A percentile compares a stretch with the other conserved stretches of the same genome.
Evolutionary conservation across 2,113 vertebrate genomes (phyloP).

Genomic region (Oriolus oriolus): DNA sequence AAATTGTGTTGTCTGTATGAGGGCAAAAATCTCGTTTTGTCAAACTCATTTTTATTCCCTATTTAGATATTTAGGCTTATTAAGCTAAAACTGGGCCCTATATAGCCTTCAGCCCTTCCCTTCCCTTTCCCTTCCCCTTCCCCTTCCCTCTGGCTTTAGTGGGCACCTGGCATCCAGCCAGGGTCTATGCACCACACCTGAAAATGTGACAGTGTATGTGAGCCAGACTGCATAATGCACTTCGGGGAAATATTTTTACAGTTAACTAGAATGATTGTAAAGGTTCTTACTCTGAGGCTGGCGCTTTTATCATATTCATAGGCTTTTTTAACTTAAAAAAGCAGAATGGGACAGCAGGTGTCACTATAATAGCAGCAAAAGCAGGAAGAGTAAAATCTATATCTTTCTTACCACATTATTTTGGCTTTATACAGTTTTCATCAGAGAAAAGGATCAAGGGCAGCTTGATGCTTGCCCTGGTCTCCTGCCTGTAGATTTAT

Average conservation of each 20-base stretch:
- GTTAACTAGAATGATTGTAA: neutral
- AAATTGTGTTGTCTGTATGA: neutral
- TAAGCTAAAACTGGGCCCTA: neutral
- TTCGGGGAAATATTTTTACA: neutral
- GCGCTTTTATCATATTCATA: neutral
- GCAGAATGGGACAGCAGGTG: conserved; percentile 3
- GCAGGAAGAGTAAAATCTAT: neutral
- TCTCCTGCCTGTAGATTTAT: neutral
- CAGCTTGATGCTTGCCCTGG: neutral
- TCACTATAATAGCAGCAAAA: neutral
- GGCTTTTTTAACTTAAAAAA: neutral
- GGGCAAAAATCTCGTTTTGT: fast-evolving
- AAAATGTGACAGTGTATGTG: neutral
- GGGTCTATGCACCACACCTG: neutral
- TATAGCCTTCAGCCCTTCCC: neutral
- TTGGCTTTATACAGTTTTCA: neutral
- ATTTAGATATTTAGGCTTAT: neutral
- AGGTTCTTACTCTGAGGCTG: neutral
- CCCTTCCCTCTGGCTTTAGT: neutral
- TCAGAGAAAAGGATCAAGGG: neutral
- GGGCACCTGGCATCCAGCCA: too few species aligned
- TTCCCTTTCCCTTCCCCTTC: too few species aligned
- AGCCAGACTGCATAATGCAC: neutral
- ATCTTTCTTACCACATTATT: neutral
- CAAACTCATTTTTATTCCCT: neutral